These are phyloP conservation scores for Muscidifurax raptorellus DNA, from an alignment of 1,140 invertebrate species.

Conservation along the genomic window DNA sequence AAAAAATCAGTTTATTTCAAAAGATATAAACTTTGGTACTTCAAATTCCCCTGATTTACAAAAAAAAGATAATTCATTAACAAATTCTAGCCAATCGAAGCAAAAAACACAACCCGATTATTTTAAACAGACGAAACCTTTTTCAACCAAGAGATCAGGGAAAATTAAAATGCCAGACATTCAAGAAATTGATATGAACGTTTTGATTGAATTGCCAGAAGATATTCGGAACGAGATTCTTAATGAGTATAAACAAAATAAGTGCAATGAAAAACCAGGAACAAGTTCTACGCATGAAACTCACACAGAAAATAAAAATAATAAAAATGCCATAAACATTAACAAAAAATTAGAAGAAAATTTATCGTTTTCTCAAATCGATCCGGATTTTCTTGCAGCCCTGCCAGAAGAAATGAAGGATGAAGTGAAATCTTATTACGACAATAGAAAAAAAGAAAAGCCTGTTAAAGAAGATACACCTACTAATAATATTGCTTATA, in stretches of 20 bases:
- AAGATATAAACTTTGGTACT: neutral
- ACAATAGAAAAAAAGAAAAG: constrained; percentile 75
- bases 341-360: constrained; percentile 47
- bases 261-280: constrained; percentile 38
- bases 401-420: constrained; percentile 75
- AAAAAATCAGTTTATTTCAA: neutral
- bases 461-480: constrained; percentile 38
- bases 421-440: constrained; percentile 73
- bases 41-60: neutral
- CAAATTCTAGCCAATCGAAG: constrained; percentile 54
- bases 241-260: constrained; percentile 73
- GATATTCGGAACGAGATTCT: constrained; percentile 80
- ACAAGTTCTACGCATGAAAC: neutral
- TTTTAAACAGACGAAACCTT: constrained; percentile 60
- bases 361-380: constrained; percentile 72
- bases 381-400: constrained; percentile 74
- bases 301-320: constrained; percentile 14
- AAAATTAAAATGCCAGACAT: constrained; percentile 61
- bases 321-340: neutral
- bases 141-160: constrained; percentile 48
- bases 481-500: constrained; percentile 30
- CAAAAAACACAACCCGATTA: constrained; percentile 60
- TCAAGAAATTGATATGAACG: constrained; percentile 76
- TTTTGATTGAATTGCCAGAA: constrained; percentile 79
- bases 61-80: constrained; percentile 11